Evolutionary conservation across 2,797 vertebrate genomes (phyloP).

Genomic region (Champsocephalus esox): DNA sequence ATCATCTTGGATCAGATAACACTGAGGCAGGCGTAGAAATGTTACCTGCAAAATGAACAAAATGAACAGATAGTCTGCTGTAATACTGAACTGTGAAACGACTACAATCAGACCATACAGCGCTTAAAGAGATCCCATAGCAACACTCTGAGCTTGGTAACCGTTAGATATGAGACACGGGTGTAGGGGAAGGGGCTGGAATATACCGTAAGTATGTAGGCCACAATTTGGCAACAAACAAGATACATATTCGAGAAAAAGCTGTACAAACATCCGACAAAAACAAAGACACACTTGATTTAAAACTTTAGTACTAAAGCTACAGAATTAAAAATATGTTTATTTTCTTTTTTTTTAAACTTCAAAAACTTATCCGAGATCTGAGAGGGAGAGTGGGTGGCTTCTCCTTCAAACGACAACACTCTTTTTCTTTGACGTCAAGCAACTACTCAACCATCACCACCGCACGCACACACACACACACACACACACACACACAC

Average conservation of each 20-base stretch:
- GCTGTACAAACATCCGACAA: conserved; percentile 87
- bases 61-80: conserved; percentile 60
- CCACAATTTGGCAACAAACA: conserved; percentile 89
- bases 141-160: conserved; percentile 60
- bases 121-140: conserved; percentile 56
- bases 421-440: conserved; percentile 50
- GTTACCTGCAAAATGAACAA: conserved; percentile 40
- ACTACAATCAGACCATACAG: conserved; percentile 72
- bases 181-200: conserved; percentile 48
- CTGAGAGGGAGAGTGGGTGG: conserved; percentile 20
- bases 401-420: conserved; percentile 42
- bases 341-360: conserved; percentile 72
- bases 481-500: neutral
- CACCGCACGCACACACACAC: no score
- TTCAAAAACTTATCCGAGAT: conserved; percentile 72
- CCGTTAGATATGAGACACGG: conserved; percentile 66
- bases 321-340: conserved; percentile 87
- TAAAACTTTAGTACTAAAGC: conserved; percentile 89
- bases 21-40: conserved; percentile 55
- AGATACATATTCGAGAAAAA: conserved; percentile 85
- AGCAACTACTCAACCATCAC: conserved; percentile 19
- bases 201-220: conserved; percentile 83
- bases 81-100: conserved; percentile 57
- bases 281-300: conserved; percentile 85
- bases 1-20: conserved; percentile 53